Evolutionary conservation across 64 coral and sea anemone species (phyloP), one percentile per base, ranked within the genome.

Genomic region (Hydrozoanthus tunicans): DNA sequence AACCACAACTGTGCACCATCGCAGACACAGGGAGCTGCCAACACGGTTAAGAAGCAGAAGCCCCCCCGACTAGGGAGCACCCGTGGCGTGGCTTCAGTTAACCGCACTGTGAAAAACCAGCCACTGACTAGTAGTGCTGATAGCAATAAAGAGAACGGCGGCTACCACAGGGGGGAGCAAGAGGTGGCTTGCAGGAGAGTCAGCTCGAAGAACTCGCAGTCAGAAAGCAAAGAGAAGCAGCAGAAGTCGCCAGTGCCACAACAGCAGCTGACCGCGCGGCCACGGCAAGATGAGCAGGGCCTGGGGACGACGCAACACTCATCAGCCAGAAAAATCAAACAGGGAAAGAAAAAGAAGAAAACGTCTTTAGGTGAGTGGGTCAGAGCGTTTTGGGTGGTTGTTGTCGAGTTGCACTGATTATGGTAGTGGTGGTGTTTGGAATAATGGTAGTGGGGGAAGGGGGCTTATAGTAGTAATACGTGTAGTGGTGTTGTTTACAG

Each of bases 341-440:
- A 88, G 20, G 68, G 68, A 51, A 88, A 88, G 68, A 88, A 88
- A 58, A 88, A 88, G 84, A 86, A 86, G 65, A 88, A 88, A 69
- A 25, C 56, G 1, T 88, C 84, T 43, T 56, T 88, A 15, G 84
- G 84, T 88, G 57, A 59, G 25, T 59, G 15, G 13, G 9, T 32
- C 57, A 79, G 12, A 57, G 17, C 10, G 20, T 56, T 43, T 43
- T 43, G 32, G 32, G 32, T 43, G 32, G 32, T 43, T 43, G 32
- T 43, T 43, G 32, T 43, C 32, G 32, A 43, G 32, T 43, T 43
- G 32, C 32, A 43, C 32, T 53, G 10, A 71, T 71, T 43, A 43
- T 43, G 32, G 32, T 43, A 43, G 32, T 2, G 32, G 32, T 43
- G 0, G 32, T 43, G 32, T 43, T 43, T 43, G 32, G 32, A 43